A percentile compares a stretch with the other conserved stretches of the same genome.
phyloP scores from a whole-genome alignment of 2,888 invertebrate species.

The Xiphydria camelus region DNA sequence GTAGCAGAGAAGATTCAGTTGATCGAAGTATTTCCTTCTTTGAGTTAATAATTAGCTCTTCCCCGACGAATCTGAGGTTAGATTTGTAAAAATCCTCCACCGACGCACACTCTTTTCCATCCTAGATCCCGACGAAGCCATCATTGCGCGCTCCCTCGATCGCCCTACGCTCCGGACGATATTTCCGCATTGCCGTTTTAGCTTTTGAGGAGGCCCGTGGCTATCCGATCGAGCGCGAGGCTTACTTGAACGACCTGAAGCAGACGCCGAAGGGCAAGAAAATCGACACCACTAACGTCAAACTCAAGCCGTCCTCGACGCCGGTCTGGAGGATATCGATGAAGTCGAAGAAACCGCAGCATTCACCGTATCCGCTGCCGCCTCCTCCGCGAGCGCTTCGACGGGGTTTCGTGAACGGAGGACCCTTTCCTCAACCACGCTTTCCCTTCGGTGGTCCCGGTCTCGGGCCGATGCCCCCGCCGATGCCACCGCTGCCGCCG shows the following conservation, averaged over 20 bases:
- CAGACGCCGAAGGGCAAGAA: conserved; percentile 22
- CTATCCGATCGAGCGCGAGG: conserved; percentile 67
- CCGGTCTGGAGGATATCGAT: background rate
- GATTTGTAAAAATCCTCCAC: too few species aligned
- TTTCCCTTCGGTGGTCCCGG: conserved; percentile 22
- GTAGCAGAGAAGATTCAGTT: too few species aligned
- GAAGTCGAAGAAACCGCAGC: background rate
- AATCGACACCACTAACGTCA: conserved; percentile 31
- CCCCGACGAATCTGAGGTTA: too few species aligned
- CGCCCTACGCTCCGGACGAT: too few species aligned
- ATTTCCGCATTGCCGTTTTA: too few species aligned
- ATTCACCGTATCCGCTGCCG: conserved; percentile 20
- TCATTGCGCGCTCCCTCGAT: too few species aligned
- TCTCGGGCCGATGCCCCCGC: conserved; percentile 19
- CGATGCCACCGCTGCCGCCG: conserved; percentile 11
- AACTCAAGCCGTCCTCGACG: conserved; percentile 6
- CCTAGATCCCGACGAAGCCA: too few species aligned
- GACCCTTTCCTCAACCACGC: conserved; percentile 30
- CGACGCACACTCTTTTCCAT: too few species aligned
- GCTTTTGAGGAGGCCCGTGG: conserved; percentile 70
- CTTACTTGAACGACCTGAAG: conserved; percentile 60
- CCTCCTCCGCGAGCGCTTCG: conserved; percentile 22
- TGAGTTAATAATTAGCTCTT: too few species aligned
- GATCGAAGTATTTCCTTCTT: too few species aligned
- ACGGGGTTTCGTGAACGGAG: conserved; percentile 33